phyloP scores from a whole-genome alignment of 1,140 invertebrate species.

The Hesperophylax magnus region DNA sequence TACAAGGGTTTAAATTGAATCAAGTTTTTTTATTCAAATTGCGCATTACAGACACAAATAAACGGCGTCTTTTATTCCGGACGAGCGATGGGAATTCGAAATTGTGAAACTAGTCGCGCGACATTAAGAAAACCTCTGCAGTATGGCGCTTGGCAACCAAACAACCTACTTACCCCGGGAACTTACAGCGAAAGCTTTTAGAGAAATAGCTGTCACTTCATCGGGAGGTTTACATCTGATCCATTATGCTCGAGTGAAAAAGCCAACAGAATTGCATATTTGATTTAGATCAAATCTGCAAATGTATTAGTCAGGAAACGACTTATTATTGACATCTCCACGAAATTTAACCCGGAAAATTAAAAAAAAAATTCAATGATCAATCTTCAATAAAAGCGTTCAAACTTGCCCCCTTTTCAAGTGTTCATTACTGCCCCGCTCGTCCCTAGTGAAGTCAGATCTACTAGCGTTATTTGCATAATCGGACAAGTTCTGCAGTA shows the following conservation, averaged over 20 bases:
- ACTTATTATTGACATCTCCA: neutral
- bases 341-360: too few species aligned
- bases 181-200: slow-evolving; percentile 3
- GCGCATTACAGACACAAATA: neutral
- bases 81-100: neutral
- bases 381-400: too few species aligned
- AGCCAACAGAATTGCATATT: neutral
- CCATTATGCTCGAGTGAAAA: neutral
- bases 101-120: slow-evolving; percentile 1
- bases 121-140: slow-evolving; percentile 25
- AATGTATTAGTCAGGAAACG: neutral
- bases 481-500: slow-evolving; percentile 31
- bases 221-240: neutral
- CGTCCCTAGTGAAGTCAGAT: neutral
- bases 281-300: neutral
- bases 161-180: neutral
- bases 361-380: too few species aligned
- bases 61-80: neutral
- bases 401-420: neutral
- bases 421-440: neutral
- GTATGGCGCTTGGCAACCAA: slow-evolving; percentile 7
- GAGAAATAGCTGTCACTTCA: neutral
- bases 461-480: slow-evolving; percentile 30
- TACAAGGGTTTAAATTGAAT: neutral
- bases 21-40: neutral